Base-by-base conservation (phyloP, 1,140 invertebrate genomes). In the Polypedilum vanderplanki region DNA sequence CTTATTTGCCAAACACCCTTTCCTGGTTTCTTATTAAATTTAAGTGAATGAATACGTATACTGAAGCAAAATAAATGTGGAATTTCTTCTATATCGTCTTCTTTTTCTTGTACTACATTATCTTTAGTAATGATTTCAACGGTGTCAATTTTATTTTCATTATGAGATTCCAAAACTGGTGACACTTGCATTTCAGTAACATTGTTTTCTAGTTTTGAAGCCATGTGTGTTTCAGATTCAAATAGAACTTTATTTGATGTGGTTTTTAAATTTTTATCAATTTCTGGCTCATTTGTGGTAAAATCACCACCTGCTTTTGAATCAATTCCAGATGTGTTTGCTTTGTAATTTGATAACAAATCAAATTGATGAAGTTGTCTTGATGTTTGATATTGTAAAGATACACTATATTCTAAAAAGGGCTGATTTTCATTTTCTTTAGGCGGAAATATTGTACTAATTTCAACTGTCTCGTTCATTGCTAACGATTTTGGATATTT, bases 351-450 rank as follows among this genome's bases (percentile, higher is more conserved):
- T 70, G n/a, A n/a, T 10, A 70, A 22, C 3, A 70, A 5, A n/a
- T 70, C 65, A 20, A 18, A 20, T 20, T 70, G 65, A 70, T 70
- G 65, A 18, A 70, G 18, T 20, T 70, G n/a, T 70, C 20, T 70
- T 9, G 65, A 18, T 18, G 15, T 17, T 20, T 20, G 17, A 70
- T 70, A 70, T 20, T 18, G 7, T 20, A 70, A 7, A 4, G 18
- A 7, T 2, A 70, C 5, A 7, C 5, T 18, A 70, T 70, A 70
- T 22, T 70, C 65, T 9, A 70, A 22, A 8, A 70, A 4, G 7
- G 65, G 65, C 9, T 5, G 15, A 10, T 20, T 70, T 70, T 70
- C 4, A 70, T 20, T 70, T 18, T 70, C 20, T 3, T 17, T 57
- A 17, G 3, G 46, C 46, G n/a, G 46, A 57, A 12, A 15, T 57